Percentiles rank a stretch among this genome's conserved stretches.
phyloP scores from a whole-genome alignment of 2,113 vertebrate genomes.

The Spheniscus mendiculus region DNA sequence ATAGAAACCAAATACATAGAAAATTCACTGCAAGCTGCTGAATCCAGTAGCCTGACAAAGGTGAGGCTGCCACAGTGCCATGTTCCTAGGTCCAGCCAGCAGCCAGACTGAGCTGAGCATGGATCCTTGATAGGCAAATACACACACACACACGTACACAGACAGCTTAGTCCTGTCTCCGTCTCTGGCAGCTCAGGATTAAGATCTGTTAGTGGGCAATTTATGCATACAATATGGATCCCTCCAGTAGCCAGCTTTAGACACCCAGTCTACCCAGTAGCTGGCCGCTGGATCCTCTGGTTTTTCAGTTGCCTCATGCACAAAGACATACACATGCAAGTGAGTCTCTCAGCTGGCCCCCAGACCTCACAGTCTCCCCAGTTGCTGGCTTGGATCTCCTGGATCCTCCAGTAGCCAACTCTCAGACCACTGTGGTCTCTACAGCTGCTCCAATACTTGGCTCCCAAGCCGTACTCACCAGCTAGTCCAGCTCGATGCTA shows the following conservation, averaged over 20 bases:
- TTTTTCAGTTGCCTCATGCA: not conserved
- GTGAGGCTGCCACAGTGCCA: not conserved
- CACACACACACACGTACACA: not conserved
- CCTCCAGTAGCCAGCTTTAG: not conserved
- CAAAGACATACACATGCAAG: not conserved
- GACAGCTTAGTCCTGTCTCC: not conserved
- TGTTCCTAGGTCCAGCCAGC: not conserved
- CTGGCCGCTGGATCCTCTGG: not conserved
- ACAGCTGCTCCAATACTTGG: not conserved
- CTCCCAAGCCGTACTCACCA: not conserved
- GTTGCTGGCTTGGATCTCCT: not conserved
- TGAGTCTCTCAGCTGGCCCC: not conserved
- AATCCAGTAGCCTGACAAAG: not conserved
- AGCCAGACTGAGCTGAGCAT: not conserved
- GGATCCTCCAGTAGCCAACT: not conserved
- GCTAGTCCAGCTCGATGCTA: not conserved
- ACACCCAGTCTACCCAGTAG: not conserved
- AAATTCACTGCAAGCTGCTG: not conserved
- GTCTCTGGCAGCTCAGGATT: not conserved
- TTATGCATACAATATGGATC: not conserved
- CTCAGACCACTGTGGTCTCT: not conserved
- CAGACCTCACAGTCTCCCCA: not conserved
- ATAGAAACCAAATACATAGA: not conserved
- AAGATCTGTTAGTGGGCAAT: not conserved
- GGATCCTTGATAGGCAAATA: rapidly evolving